Percentiles rank a stretch among this genome's conserved stretches.
Evolutionary conservation across 2,113 vertebrate genomes (phyloP).

Genomic region (Picathartes gymnocephalus): DNA sequence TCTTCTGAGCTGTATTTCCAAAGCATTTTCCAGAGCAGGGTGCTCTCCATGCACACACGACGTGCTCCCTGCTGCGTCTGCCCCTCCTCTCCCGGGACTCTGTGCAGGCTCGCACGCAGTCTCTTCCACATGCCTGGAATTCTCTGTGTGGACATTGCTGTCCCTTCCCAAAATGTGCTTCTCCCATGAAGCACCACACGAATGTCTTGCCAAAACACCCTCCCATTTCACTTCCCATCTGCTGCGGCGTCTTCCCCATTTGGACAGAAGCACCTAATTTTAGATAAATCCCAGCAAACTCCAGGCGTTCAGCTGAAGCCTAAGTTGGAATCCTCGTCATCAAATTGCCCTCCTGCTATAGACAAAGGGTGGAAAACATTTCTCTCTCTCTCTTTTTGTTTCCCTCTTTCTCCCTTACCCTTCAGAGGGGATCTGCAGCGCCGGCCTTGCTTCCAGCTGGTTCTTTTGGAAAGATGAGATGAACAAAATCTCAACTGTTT

Average conservation of each 20-base stretch:
- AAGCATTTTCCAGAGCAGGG: not conserved
- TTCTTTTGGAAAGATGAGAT: not conserved
- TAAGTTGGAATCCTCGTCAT: not conserved
- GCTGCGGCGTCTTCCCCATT: not conserved
- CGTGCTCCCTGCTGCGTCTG: not conserved
- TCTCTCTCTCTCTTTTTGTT: not conserved
- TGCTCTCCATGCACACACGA: accelerated
- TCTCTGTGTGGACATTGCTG: not conserved
- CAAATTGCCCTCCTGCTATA: not conserved
- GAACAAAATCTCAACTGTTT: not conserved
- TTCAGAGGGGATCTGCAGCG: not conserved
- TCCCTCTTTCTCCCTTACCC: not conserved
- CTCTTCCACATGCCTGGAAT: not conserved
- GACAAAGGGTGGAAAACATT: not conserved
- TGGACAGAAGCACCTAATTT: not conserved
- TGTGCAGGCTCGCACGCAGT: not conserved
- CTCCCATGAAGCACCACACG: not conserved
- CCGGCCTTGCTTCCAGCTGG: not conserved
- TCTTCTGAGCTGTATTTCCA: not conserved
- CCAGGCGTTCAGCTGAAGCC: not conserved
- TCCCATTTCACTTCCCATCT: not conserved
- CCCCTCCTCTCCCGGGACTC: not conserved
- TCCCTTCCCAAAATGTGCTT: constrained; percentile 11
- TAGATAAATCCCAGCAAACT: not conserved
- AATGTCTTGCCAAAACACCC: not conserved